Conservation (phyloP, 1,140 invertebrate genomes). For the Brachionus rubens region DNA sequence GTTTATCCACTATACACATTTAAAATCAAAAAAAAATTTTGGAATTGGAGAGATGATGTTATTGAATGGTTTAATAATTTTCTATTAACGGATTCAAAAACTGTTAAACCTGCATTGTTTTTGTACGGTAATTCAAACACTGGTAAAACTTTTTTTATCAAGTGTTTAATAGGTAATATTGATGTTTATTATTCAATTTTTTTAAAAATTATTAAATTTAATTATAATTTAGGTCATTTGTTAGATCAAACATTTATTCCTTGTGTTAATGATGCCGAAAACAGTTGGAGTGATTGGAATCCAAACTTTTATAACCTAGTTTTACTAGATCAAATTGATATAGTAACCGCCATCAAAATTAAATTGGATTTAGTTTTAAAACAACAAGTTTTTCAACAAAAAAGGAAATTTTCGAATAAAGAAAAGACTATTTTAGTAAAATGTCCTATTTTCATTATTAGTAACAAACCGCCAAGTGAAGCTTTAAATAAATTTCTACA, state of each 20-base stretch:
- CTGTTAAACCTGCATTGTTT: not conserved
- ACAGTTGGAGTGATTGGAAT: conserved; percentile 4
- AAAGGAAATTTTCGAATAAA: not conserved
- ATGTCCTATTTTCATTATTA: conserved; percentile 11
- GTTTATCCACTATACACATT: not conserved
- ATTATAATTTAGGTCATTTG: not conserved
- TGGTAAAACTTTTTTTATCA: conserved; percentile 10
- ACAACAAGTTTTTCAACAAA: not conserved
- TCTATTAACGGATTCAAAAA: not conserved
- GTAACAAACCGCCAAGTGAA: not conserved
- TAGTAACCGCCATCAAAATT: no score
- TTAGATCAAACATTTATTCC: not conserved
- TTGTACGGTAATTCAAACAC: not conserved
- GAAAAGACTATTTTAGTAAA: not conserved
- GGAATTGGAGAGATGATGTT: not conserved
- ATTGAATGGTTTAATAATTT: conserved; percentile 6
- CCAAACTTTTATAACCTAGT: conserved; percentile 7
- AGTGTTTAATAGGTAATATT: not conserved
- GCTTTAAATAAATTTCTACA: not conserved
- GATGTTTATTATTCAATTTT: no score
- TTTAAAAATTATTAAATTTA: no score
- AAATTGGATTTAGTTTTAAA: not conserved
- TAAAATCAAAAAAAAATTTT: not conserved
- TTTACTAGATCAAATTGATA: not conserved
- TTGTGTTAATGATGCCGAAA: not conserved